Evolutionary conservation across 1,140 invertebrate genomes (phyloP).

Genomic region (Agrypnia vestita): DNA sequence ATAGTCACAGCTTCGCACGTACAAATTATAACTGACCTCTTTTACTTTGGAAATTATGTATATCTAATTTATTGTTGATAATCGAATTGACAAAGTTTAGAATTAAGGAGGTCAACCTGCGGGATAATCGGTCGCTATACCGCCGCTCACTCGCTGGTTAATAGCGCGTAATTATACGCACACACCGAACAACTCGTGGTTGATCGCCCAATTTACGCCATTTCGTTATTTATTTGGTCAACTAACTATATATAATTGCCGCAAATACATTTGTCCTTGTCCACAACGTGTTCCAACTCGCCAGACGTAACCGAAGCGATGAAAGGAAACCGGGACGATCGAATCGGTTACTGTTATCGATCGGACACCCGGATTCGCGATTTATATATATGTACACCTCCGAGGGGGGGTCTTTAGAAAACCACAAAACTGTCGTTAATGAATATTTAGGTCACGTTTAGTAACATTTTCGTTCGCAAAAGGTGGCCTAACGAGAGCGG

Average conservation of each 20-base stretch:
- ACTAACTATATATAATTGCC: slow-evolving; percentile 12
- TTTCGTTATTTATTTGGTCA: slow-evolving; percentile 9
- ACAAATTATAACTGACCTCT: too few species aligned
- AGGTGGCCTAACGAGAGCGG: too few species aligned
- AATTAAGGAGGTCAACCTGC: neutral
- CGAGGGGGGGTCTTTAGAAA: too few species aligned
- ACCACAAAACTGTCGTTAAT: too few species aligned
- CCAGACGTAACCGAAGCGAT: neutral
- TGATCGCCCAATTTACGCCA: slow-evolving; percentile 6
- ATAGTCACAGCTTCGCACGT: too few species aligned
- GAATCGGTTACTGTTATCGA: neutral
- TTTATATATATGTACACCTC: neutral
- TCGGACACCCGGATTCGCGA: too few species aligned
- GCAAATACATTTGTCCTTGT: slow-evolving; percentile 25
- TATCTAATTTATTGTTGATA: too few species aligned
- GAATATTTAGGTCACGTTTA: neutral
- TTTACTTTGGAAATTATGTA: neutral
- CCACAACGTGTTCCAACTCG: slow-evolving; percentile 1
- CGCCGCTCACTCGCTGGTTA: neutral
- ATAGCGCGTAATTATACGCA: slow-evolving; percentile 4
- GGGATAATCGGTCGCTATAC: neutral
- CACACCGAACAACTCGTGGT: neutral
- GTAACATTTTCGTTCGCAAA: neutral
- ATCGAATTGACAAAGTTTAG: too few species aligned
- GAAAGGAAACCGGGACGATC: slow-evolving; percentile 21